phyloP scores from a whole-genome alignment of 2,888 invertebrate species.

The Pyrocoelia pectoralis region DNA sequence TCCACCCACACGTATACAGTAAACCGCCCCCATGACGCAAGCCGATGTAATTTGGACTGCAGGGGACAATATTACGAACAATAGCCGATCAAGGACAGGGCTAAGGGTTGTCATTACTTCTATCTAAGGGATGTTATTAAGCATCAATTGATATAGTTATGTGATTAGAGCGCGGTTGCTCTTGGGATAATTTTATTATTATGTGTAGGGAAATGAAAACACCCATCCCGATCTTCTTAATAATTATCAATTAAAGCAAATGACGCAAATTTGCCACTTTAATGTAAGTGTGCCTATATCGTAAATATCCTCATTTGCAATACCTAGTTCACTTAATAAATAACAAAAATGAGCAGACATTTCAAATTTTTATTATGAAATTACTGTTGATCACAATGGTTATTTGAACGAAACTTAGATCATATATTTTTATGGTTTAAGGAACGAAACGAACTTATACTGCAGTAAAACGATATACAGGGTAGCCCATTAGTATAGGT shows the following conservation, averaged over 20 bases:
- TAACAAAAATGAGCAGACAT: no score
- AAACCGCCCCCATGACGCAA: conserved; percentile 43
- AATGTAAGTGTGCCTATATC: no score
- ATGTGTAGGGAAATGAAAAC: conserved; percentile 15
- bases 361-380: no score
- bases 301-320: no score
- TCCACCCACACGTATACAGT: conserved; percentile 47
- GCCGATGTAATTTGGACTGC: conserved; percentile 39
- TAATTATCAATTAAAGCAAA: background rate
- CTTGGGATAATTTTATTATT: conserved; percentile 39
- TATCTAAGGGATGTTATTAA: conserved; percentile 56
- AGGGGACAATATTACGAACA: conserved; percentile 49
- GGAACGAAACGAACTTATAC: no score
- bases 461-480: no score
- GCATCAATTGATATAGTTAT: conserved; percentile 61
- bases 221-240: background rate
- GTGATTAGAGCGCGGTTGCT: conserved; percentile 52
- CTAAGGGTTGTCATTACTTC: conserved; percentile 55
- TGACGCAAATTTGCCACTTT: background rate
- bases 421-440: no score
- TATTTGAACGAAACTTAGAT: no score
- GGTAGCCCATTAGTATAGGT: no score
- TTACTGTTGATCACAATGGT: no score
- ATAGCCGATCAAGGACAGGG: conserved; percentile 54
- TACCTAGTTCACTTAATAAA: no score